phyloP scores from a whole-genome alignment of 2,888 invertebrate species.

The Coelogynopora nodosa region DNA sequence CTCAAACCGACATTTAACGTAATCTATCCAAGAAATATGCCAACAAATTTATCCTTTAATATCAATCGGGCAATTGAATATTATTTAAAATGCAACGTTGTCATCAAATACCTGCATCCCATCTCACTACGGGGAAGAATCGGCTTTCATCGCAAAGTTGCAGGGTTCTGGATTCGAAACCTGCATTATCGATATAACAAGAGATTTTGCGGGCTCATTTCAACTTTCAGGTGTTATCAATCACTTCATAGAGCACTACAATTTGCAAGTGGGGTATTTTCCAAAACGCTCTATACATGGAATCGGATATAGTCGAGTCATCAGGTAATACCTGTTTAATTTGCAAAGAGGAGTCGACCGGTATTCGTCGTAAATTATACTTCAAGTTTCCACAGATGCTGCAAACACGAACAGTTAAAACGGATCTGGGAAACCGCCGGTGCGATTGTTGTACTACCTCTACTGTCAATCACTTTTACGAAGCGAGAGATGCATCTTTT shows the following conservation, averaged over 20 bases:
- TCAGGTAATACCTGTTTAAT: not conserved
- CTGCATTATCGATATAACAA: not conserved
- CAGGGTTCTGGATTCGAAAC: not conserved
- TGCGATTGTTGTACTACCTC: not conserved
- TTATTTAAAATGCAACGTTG: not conserved
- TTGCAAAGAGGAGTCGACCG: not conserved
- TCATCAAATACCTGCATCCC: not conserved
- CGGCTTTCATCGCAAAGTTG: not conserved
- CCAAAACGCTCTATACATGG: not conserved
- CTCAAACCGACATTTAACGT: too few species aligned
- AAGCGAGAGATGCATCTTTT: not conserved
- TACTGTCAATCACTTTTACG: not conserved
- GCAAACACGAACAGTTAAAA: not conserved
- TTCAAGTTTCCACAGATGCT: not conserved
- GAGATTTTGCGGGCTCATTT: not conserved
- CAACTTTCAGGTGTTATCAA: not conserved
- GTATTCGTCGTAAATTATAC: not conserved
- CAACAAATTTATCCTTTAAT: too few species aligned
- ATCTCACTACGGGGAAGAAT: not conserved
- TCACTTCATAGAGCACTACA: not conserved
- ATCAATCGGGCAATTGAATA: too few species aligned
- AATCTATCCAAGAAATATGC: too few species aligned
- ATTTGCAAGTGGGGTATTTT: not conserved
- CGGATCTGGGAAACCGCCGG: not conserved
- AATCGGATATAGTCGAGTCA: not conserved